These are phyloP conservation scores for Eumaeus atala DNA, from an alignment of 1,140 invertebrate species.

Conservation along the genomic window DNA sequence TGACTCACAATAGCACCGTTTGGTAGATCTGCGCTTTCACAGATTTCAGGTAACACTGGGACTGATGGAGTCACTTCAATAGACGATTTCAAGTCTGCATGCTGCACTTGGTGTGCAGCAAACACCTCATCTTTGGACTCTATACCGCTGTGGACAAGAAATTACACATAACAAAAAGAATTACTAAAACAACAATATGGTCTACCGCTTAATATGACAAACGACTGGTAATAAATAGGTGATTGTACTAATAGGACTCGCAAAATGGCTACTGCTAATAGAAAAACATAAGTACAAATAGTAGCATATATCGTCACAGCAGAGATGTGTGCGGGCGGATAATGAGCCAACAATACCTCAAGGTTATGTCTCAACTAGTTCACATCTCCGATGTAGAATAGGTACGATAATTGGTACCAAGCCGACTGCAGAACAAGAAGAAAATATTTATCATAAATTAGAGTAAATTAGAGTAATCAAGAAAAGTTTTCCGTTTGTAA, in stretches of 20 bases:
- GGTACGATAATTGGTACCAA: constrained; percentile 16
- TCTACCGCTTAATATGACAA: constrained; percentile 24
- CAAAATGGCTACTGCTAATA: constrained; percentile 40
- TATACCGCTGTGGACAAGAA: constrained; percentile 85
- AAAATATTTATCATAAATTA: too few species aligned
- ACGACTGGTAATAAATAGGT: neutral
- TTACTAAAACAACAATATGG: constrained; percentile 22
- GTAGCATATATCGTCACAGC: constrained; percentile 29
- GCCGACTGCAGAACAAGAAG: neutral
- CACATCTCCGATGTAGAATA: constrained; percentile 23
- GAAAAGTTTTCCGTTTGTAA: too few species aligned
- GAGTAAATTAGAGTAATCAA: too few species aligned
- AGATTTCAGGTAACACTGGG: constrained; percentile 27
- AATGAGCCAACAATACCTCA: constrained; percentile 61
- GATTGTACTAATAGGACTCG: constrained; percentile 21
- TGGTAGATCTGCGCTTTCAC: constrained; percentile 32
- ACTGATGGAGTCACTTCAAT: constrained; percentile 34
- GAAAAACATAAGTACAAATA: constrained; percentile 33
- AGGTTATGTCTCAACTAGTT: constrained; percentile 38
- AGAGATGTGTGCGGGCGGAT: constrained; percentile 37
- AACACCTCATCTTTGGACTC: constrained; percentile 91
- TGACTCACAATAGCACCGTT: constrained; percentile 53
- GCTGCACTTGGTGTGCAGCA: constrained; percentile 81
- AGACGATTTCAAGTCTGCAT: constrained; percentile 58
- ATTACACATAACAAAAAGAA: constrained; percentile 29